Conservation (phyloP, 2,888 invertebrate genomes). For the Andrena hattorfiana region DNA sequence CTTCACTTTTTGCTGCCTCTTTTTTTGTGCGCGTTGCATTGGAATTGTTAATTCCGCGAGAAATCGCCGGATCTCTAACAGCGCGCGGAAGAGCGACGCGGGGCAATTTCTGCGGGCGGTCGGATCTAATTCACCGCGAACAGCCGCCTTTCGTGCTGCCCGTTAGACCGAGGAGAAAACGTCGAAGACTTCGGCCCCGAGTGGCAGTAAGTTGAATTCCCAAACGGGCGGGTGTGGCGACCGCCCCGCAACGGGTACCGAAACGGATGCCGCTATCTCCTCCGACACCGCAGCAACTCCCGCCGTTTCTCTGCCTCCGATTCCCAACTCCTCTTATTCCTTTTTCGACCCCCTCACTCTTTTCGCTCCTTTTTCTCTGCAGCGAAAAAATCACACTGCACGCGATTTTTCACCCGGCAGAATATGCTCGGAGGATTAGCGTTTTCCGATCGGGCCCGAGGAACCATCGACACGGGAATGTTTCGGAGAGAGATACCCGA, state of each 20-base stretch:
- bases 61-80: conserved; percentile 35
- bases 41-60: conserved; percentile 39
- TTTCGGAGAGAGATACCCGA: no score
- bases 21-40: not conserved
- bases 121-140: conserved; percentile 69
- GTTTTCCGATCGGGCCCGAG: not conserved
- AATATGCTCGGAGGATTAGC: not conserved
- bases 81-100: conserved; percentile 37
- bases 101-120: conserved; percentile 66
- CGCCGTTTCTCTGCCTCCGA: conserved; percentile 33
- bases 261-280: conserved; percentile 78
- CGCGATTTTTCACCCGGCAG: not conserved
- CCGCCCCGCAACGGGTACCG: conserved; percentile 83
- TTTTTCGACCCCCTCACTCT: conserved; percentile 6
- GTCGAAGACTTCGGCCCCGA: conserved; percentile 71
- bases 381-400: not conserved
- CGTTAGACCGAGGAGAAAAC: conserved; percentile 74
- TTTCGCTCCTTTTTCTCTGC: not conserved
- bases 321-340: conserved; percentile 29
- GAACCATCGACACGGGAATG: no score
- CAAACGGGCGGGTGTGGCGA: conserved; percentile 85
- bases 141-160: conserved; percentile 71
- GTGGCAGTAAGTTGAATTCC: conserved; percentile 83
- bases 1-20: not conserved
- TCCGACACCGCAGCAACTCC: conserved; percentile 55